Conservation (phyloP, 2,113 vertebrate genomes). For the Heterochromis multidens region DNA sequence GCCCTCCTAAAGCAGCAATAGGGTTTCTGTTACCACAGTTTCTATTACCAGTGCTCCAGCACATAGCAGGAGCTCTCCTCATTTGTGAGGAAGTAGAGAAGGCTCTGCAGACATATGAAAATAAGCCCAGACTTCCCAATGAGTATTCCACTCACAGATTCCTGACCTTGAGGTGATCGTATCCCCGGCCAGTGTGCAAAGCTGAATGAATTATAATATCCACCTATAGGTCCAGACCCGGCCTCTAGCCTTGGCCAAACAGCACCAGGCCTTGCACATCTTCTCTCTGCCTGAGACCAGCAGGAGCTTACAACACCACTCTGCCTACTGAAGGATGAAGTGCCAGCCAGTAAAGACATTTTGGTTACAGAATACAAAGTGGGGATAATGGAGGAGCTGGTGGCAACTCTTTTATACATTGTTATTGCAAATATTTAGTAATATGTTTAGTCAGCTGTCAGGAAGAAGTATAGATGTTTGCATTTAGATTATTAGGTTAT, state of each 20-base stretch:
- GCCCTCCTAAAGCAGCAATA: background rate
- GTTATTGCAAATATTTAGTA: background rate
- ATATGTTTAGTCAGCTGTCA: background rate
- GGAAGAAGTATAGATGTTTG: background rate
- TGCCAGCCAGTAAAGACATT: conserved; percentile 20
- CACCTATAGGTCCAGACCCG: conserved; percentile 53
- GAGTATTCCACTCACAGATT: conserved; percentile 77
- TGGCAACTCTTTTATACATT: background rate
- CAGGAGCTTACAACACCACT: conserved; percentile 24
- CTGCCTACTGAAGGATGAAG: conserved; percentile 23
- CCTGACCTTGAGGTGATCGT: conserved; percentile 77
- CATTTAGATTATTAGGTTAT: background rate
- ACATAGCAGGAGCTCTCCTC: conserved; percentile 28
- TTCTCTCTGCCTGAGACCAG: conserved; percentile 14
- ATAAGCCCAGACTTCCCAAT: conserved; percentile 66
- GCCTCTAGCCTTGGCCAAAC: conserved; percentile 52
- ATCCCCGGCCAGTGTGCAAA: conserved; percentile 62
- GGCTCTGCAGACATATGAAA: conserved; percentile 58
- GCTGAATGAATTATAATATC: conserved; percentile 73
- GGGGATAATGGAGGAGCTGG: background rate
- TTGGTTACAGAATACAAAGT: conserved; percentile 27
- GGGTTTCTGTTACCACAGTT: background rate
- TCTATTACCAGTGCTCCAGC: conserved; percentile 13
- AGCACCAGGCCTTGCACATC: conserved; percentile 30
- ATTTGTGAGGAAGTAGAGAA: conserved; percentile 50